Evolutionary conservation across 2,113 vertebrate genomes (phyloP), one percentile per base, ranked within the genome.

Genomic region (Lepisosteus osseus): DNA sequence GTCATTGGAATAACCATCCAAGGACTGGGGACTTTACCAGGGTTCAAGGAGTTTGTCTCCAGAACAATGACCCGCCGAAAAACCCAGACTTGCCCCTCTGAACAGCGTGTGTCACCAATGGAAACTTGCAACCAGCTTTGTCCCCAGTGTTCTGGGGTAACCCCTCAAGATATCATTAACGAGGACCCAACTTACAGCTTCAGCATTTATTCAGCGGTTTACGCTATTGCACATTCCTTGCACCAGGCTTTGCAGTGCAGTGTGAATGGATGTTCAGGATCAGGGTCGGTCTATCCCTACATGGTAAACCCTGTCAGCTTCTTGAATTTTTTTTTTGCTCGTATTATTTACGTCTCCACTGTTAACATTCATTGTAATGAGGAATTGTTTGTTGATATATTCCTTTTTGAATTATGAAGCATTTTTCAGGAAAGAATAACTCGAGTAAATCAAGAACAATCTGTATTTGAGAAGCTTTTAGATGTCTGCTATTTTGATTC

Each of bases 231-330:
- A 9, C 82, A 86, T 0, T 78, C 85, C 47, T 83, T 93, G n/a
- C 90, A 91, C 0, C 70, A 74, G 59, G 77, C 90, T 59, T 78
- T 91, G 66, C 82, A 75, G 57, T 93, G 91, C 0, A 3, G 73
- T 67, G 80, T 74, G 0, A 85, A 85, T 45, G 0, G 0, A 1
- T 91, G 91, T 73, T 75, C 69, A 43, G 79, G 70, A 54, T 67
- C 11, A 13, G 59, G 12, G 61, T 67, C 5, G 0, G 59, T 91
- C 77, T 86, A 87, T 3, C 91, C 90, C 3, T 90, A 87, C 88
- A 86, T 91, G 89, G 88, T 91, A 71, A 86, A 76, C 71, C 12
- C 15, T 42, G 29, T 29, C 29, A 29, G 29, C 0, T 29, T 29
- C 29, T 29, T 29, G 29, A 29, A 29, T 29, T 29, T 29, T 0